Conservation (phyloP, 2,797 vertebrate species). For the Sebastes baramenuke region DNA sequence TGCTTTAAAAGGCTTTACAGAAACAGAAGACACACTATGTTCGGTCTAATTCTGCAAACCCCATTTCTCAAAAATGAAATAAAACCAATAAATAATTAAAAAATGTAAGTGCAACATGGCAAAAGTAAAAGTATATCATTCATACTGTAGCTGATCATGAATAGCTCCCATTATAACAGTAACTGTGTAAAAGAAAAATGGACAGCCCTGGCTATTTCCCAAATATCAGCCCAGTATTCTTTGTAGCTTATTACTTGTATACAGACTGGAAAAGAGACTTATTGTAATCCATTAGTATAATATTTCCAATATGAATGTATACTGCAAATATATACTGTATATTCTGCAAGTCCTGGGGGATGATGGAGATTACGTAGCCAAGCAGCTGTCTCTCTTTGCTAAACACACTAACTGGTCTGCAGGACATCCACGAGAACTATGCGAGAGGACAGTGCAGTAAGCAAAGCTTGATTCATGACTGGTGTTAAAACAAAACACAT, state of each 20-base stretch:
- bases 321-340: neutral
- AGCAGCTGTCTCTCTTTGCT: neutral
- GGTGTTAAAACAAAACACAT: neutral
- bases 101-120: conserved; percentile 32
- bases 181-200: neutral
- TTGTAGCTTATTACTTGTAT: conserved; percentile 36
- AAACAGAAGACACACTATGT: neutral
- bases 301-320: conserved; percentile 2
- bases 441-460: neutral
- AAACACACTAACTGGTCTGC: neutral
- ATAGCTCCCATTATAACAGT: neutral
- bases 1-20: conserved; percentile 5
- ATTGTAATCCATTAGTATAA: conserved; percentile 3
- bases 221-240: conserved; percentile 26
- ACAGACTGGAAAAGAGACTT: conserved; percentile 4
- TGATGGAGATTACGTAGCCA: conserved; percentile 1
- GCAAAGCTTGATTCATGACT: neutral
- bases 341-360: neutral
- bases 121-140: conserved; percentile 3
- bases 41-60: conserved; percentile 12
- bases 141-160: neutral
- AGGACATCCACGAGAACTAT: neutral
- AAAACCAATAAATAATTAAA: conserved; percentile 8
- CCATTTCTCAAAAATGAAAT: neutral
- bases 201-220: neutral